Base-by-base conservation (phyloP, 2,797 vertebrate species). In the Zalophus californianus region DNA sequence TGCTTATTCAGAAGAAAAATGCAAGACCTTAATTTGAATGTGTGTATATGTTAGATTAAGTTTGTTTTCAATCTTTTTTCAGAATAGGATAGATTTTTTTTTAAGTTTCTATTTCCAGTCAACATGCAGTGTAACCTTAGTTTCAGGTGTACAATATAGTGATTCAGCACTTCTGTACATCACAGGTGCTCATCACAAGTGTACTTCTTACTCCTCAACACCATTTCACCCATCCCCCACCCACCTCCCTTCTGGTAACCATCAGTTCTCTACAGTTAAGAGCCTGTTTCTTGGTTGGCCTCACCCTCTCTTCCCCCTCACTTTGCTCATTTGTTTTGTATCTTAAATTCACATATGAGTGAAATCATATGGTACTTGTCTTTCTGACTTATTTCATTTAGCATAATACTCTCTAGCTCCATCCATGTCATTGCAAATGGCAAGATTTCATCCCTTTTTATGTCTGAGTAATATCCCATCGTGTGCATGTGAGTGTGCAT, bases 1-100 rank as follows among this genome's bases (percentile, higher is more conserved):
- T 90, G 32, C 32, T 86, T 96, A 32, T 21, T 23, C 8, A 52
- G 41, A 27, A 86, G 35, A 77, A 97, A 96, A 90, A 77, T 54
- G 12, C 23, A 68, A 66, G 60, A 91, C 86, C 27, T 94, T 87
- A 52, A 73, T 93, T 83, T 87, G 58, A 88, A 66, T 21, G 1
- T 64, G 21, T 15, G 6, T 60, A 18, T n/a, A 52, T 15, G 6
- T 50, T 87, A 9, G 12, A 23, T 68, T 60, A 85, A 66, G 8
- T 83, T 94, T 88, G 20, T 79, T 97, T 90, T 41, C 27, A 85
- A 54, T 60, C n/a, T 93, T 85, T 70, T 92, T 83, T 68, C 52
- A 73, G 48, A 89, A 90, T 7, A 93, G 11, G 73, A 50, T 48
- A 75, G 14, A 29, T 75, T 75, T 27, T 35, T 54, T 64, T 73